Percentiles rank a stretch among this genome's conserved stretches.
Conservation (phyloP, 1,140 invertebrate species). For the Cherax quadricarinatus region DNA sequence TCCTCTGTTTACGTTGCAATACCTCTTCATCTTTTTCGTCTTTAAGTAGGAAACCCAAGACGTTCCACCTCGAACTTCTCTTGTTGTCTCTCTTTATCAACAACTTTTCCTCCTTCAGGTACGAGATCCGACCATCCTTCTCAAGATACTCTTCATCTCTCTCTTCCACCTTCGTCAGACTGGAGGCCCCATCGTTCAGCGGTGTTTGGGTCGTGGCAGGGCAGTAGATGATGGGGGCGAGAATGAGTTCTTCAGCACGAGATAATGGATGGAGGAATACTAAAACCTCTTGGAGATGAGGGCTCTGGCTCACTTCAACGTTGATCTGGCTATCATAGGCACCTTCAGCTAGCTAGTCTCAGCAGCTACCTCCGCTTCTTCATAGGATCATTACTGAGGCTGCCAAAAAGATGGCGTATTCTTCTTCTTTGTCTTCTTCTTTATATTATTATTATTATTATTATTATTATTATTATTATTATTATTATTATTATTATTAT, state of each 20-base stretch:
- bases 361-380: constrained; percentile 74
- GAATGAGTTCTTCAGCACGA: constrained; percentile 74
- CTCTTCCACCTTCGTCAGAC: constrained; percentile 36
- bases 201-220: constrained; percentile 76
- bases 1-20: no score
- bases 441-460: no score
- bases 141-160: no score
- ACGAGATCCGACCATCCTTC: no score
- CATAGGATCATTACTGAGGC: constrained; percentile 75
- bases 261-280: constrained; percentile 74
- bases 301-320: constrained; percentile 76
- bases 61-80: no score
- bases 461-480: no score
- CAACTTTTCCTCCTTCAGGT: no score
- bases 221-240: constrained; percentile 65
- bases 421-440: no score
- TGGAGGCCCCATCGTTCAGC: constrained; percentile 78
- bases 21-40: no score
- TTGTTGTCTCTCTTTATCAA: no score
- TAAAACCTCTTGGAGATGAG: constrained; percentile 72
- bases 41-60: no score
- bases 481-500: no score
- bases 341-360: constrained; percentile 72
- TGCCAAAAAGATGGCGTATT: constrained; percentile 73
- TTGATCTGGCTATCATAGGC: constrained; percentile 74